These are phyloP conservation scores for Sandelia bainsii DNA, from an alignment of 2,797 vertebrate species.

Conservation along the genomic window DNA sequence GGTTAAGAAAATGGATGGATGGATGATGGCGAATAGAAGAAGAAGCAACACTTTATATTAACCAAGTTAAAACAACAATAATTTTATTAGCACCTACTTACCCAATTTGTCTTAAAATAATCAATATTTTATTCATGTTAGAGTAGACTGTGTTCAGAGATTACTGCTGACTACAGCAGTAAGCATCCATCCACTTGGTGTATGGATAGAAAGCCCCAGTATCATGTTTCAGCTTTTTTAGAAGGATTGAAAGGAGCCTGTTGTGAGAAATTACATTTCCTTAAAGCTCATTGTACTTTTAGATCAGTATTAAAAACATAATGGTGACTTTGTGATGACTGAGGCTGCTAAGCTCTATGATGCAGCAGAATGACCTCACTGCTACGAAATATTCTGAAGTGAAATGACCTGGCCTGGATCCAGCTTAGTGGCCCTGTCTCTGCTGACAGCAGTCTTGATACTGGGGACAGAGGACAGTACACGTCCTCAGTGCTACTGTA, in stretches of 20 bases:
- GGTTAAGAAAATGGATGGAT: no score
- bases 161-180: no score
- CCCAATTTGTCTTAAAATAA: no score
- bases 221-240: no score
- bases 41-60: neutral
- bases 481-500: conserved; percentile 41
- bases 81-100: no score
- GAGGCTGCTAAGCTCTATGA: conserved; percentile 26
- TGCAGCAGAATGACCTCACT: conserved; percentile 47
- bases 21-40: neutral
- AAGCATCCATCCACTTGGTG: no score
- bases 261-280: no score
- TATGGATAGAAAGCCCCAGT: no score
- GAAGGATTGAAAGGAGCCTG: no score
- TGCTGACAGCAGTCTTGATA: conserved; percentile 70
- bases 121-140: no score
- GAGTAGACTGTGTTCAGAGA: no score
- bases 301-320: conserved; percentile 29
- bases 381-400: conserved; percentile 42
- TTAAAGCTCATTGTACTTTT: neutral
- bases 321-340: conserved; percentile 35
- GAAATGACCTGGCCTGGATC: conserved; percentile 54
- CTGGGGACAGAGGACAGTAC: conserved; percentile 49
- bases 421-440: conserved; percentile 47
- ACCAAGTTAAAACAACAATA: neutral